Evolutionary conservation across 2,797 vertebrate species (phyloP).

Genomic region (Columba guinea): DNA sequence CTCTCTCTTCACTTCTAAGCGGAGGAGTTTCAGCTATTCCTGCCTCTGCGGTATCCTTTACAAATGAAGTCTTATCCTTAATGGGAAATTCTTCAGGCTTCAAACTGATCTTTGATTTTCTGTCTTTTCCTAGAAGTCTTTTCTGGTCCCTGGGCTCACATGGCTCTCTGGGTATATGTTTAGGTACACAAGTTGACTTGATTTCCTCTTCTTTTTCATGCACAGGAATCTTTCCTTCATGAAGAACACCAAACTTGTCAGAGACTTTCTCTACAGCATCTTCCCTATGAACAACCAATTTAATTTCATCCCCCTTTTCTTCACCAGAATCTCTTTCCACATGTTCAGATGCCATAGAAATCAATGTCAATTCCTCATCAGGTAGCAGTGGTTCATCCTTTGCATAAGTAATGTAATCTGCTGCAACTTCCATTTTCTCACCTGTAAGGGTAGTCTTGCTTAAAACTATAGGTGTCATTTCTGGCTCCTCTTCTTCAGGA

Average conservation of each 20-base stretch:
- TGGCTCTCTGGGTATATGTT: not conserved
- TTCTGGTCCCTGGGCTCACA: not conserved
- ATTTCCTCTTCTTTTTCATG: not conserved
- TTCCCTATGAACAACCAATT: not conserved
- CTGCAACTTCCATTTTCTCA: not conserved
- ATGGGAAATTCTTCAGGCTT: not conserved
- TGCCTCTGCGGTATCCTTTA: not conserved
- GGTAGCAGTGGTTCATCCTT: not conserved
- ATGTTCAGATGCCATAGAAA: not conserved
- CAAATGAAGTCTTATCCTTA: not conserved
- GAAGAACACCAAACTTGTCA: not conserved
- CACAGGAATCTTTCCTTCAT: not conserved
- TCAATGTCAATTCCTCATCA: not conserved
- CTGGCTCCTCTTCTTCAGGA: constrained; percentile 18
- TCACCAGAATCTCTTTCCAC: not conserved
- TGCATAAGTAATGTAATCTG: not conserved
- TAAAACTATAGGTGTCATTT: not conserved
- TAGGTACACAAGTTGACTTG: not conserved
- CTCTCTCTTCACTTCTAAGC: not conserved
- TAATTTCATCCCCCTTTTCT: not conserved
- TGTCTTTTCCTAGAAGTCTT: not conserved
- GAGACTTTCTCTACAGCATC: not conserved
- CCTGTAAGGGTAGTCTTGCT: not conserved
- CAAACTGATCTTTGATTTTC: not conserved
- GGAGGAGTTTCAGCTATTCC: not conserved